These are phyloP conservation scores for Tylochromis polylepis DNA, from an alignment of 2,113 vertebrate genomes.

Conservation along the genomic window DNA sequence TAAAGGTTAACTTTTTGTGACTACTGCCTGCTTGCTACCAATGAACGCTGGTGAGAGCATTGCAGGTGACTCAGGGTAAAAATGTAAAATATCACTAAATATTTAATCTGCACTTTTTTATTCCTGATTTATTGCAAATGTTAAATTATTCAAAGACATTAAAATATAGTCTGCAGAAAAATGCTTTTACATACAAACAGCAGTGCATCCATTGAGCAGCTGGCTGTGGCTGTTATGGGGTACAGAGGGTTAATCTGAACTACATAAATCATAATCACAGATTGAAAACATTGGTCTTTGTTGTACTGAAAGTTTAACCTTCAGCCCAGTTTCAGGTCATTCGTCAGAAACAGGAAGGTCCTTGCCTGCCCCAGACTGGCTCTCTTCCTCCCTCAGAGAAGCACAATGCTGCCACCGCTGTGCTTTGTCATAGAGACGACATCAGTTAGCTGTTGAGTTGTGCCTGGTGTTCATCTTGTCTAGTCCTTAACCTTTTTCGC, in stretches of 20 bases:
- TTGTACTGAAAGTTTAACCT: not conserved
- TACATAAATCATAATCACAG: not conserved
- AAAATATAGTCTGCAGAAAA: not conserved
- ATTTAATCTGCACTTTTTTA: not conserved
- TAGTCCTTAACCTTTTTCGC: not conserved
- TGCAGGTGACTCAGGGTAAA: not conserved
- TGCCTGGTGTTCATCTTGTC: not conserved
- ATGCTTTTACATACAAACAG: not conserved
- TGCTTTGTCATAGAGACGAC: not conserved
- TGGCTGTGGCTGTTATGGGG: not conserved
- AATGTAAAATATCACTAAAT: not conserved
- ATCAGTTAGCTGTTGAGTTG: not conserved
- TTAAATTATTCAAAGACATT: not conserved
- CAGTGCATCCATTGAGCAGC: not conserved
- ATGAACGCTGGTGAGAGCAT: not conserved
- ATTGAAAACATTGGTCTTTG: not conserved
- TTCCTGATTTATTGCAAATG: not conserved
- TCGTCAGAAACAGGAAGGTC: not conserved
- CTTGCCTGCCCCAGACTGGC: not conserved
- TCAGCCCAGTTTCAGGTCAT: not conserved
- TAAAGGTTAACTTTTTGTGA: not conserved
- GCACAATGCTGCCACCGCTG: not conserved
- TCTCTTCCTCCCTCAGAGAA: not conserved
- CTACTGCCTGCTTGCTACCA: not conserved
- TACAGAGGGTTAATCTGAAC: not conserved